Base-by-base conservation (phyloP, 2,888 invertebrate genomes). In the Elegia similella region DNA sequence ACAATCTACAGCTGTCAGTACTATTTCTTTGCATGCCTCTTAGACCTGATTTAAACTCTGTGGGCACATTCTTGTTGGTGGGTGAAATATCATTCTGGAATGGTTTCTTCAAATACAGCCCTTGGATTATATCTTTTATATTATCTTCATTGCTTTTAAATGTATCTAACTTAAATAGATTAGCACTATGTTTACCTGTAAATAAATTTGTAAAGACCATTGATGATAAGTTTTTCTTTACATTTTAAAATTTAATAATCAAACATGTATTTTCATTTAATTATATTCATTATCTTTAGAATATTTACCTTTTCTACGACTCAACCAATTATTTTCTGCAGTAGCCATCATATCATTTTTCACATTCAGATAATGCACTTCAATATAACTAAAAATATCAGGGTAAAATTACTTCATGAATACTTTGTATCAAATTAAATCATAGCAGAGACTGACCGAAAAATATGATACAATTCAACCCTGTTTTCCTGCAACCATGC, bases 1-100 rank as follows among this genome's bases (percentile, higher is more conserved):
- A 96, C 68, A 98, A 92, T 80, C 96, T 95, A 79, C 95, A 95
- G 62, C 94, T 94, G 84, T 96, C 97, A 60, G 95, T 94, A 61
- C 95, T 92, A 76, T 92, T 93, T 74, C 93, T 93, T 66, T 93
- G 94, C 60, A 94, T 76, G 76, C 93, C 92, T 59, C 90, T 90
- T 57, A 95, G 83, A 58, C 95, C 93, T 59, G 80, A 68, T 78
- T 94, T 95, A 63, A 89, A 88, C 59, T 88, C 86, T 63, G 78
- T 66, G 56, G 78, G 78, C 60, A 78, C 69, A 72, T 66, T 82
- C 70, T 85, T 88, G 63, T 72, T 83, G 43, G 87, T 86, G 43
- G 86, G 85, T 67, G 92, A 87, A 60, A 78, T 77, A 65, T 88
- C 88, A 84, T 83, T 83, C 56, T 85, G 80, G 42, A 78, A 76